Evolutionary conservation across 2,113 vertebrate species (phyloP), one percentile per base, ranked within the genome.

Genomic region (Crocuta crocuta): DNA sequence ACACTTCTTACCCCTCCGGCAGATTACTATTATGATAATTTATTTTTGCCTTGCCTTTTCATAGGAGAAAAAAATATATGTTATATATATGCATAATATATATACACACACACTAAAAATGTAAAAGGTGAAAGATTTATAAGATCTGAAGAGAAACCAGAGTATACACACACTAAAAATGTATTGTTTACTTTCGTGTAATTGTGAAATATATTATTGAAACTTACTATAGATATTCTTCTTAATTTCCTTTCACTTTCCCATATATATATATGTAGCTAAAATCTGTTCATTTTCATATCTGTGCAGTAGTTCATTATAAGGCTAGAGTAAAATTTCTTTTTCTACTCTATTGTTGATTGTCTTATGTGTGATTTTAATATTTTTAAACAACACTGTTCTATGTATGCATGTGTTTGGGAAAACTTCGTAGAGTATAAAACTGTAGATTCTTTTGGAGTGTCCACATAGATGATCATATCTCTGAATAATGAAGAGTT

Each of bases 141-240:
- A 39, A 39, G 39, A 39, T 39, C 39, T 39, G 39, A 39, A 39
- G 39, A 39, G 39, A 39, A 39, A 39, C 3, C 39, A 39, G 39
- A 39, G 39, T 26, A 13, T 48, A 15, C 61, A 35, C 12, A 45
- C 24, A 28, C 39, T 33, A 65, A 82, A 88, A 70, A 81, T 58
- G 31, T 55, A 23, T 74, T 31, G 45, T 58, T 95, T 83, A 76
- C 35, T 78, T 92, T 86, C 93, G 7, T 89, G 55, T 94, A 71
- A 87, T 91, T 73, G 16, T 96, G 61, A 87, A 97, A 76, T 26
- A 65, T 9, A 31, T 89, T 39, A 84, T 85, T 53, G 31, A 97
- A 86, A 71, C 24, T 61, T 63, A 61, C 21, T 89, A 4, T 66
- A 94, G 31, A n/a, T 50, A 39, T 39, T 74, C 31, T 96, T 84